Evolutionary conservation across 2,888 invertebrate genomes (phyloP), one percentile per base, ranked within the genome.

Genomic region (Lysandra bellargus): DNA sequence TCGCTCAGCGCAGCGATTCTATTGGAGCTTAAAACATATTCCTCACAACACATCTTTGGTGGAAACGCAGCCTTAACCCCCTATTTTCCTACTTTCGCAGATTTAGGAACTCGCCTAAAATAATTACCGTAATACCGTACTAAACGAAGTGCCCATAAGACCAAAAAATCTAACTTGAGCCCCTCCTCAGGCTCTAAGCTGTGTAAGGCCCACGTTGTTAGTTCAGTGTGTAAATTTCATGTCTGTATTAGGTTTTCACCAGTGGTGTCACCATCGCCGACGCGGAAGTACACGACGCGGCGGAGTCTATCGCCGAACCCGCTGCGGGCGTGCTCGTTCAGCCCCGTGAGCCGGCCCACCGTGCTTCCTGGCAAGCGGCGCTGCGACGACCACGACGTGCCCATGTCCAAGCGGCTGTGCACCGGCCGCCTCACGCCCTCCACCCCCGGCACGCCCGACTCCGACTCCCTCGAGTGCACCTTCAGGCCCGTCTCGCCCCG

Each of bases 251-350:
- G 95, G 91, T 95, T 88, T 89, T 95, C 96, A 0, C 94, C 95
- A 60, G 95, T 91, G 82, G 95, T 97, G 64, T 97, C 97, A 9
- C 98, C 98, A 37, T 98, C 98, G 82, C 98, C 98, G 2, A 98
- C 98, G 49, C 95, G 98, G 82, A 97, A 97, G 78, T 97, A 97
- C 90, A 96, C 97, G 81, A 97, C 97, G 78, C 95, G 98, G 85
- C 96, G 98, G 80, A 98, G 98, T 84, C 96, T 98, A 85, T 98
- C 98, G 82, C 98, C 98, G 0, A 98, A 98, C 84, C 96, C 98
- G 14, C 96, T 98, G 91, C 95, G 98, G 79, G 97, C 97, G 23
- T 97, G 97, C 78, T 95, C 96, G 81, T 92, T 97, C 85, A 97
- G 96, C 78, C 96, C 96, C 0, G 96, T 96, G 33, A 92, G 95